Conservation (phyloP, 2,113 vertebrate genomes). For the Ammodytes marinus region DNA sequence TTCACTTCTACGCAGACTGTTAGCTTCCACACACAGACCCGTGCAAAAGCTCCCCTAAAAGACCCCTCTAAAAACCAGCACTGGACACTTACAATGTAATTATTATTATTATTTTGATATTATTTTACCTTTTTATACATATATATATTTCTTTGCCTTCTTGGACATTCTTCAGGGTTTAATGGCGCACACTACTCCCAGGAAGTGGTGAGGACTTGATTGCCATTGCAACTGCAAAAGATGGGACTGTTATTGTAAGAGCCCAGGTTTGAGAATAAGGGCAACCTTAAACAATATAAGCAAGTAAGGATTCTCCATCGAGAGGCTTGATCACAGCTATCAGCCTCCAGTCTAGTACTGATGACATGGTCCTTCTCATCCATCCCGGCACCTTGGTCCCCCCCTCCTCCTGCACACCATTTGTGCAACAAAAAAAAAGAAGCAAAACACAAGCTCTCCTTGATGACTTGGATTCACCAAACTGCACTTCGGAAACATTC, state of each 20-base stretch:
- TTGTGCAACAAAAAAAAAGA: slow-evolving; percentile 1
- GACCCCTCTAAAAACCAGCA: slow-evolving; percentile 71
- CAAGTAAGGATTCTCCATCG: slow-evolving; percentile 24
- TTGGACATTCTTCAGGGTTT: slow-evolving; percentile 52
- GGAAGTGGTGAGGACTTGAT: slow-evolving; percentile 33
- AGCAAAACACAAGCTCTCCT: slow-evolving; percentile 29
- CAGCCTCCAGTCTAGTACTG: slow-evolving; percentile 19
- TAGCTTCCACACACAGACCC: slow-evolving; percentile 64
- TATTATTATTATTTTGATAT: slow-evolving; percentile 61
- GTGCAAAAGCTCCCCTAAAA: slow-evolving; percentile 29
- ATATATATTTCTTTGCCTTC: slow-evolving; percentile 31
- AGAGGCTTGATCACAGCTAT: slow-evolving; percentile 27
- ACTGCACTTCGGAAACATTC: slow-evolving; percentile 62
- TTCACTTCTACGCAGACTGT: slow-evolving; percentile 82
- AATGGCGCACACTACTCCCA: slow-evolving; percentile 36
- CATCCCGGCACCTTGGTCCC: slow-evolving; percentile 4
- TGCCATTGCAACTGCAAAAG: slow-evolving; percentile 49
- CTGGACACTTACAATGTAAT: slow-evolving; percentile 61
- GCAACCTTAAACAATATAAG: slow-evolving; percentile 17
- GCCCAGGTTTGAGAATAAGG: slow-evolving; percentile 21
- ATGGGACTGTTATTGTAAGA: slow-evolving; percentile 51
- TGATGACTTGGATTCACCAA: slow-evolving; percentile 52
- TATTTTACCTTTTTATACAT: slow-evolving; percentile 50
- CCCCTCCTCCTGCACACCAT: slow-evolving; percentile 21
- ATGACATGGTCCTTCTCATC: slow-evolving; percentile 36